Percentiles rank a stretch among this genome's conserved stretches.
These are phyloP conservation scores for Campopleginae sp. DNA, from an alignment of 2,888 invertebrate species.

Conservation along the genomic window DNA sequence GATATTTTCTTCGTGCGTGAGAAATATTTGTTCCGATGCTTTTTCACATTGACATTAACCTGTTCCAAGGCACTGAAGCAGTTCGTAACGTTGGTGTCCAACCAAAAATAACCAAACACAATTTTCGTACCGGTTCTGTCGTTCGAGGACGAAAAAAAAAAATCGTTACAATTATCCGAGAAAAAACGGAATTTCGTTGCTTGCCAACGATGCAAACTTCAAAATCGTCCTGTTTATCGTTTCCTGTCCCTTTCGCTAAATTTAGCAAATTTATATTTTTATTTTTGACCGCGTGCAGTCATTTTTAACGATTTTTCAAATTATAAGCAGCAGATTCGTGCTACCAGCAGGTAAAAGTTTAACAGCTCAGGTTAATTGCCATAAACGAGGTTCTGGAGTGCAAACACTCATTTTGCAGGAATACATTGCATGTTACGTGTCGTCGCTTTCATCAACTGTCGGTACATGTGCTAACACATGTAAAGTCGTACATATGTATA, in stretches of 20 bases:
- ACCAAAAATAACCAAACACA: no score
- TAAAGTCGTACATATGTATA: neutral
- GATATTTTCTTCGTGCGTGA: neutral
- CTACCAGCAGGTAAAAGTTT: neutral
- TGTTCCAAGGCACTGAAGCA: no score
- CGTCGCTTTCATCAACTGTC: slow-evolving; percentile 1
- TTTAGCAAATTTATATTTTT: neutral
- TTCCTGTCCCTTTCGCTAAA: no score
- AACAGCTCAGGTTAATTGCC: slow-evolving; percentile 1
- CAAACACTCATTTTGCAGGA: neutral
- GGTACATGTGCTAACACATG: slow-evolving; percentile 6
- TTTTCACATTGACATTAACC: neutral
- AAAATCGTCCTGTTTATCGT: no score
- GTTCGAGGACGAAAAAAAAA: no score
- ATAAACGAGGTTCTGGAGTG: slow-evolving; percentile 9
- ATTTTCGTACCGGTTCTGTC: no score
- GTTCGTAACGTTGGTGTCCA: no score
- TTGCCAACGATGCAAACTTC: no score
- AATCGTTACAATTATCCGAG: no score
- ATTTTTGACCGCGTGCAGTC: neutral
- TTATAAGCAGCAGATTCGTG: neutral
- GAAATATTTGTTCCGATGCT: neutral
- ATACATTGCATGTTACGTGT: slow-evolving; percentile 6
- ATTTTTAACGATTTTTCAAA: neutral
- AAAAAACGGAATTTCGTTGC: no score